Evolutionary conservation across 2,888 invertebrate species (phyloP).

Genomic region (Anarsia innoxiella): DNA sequence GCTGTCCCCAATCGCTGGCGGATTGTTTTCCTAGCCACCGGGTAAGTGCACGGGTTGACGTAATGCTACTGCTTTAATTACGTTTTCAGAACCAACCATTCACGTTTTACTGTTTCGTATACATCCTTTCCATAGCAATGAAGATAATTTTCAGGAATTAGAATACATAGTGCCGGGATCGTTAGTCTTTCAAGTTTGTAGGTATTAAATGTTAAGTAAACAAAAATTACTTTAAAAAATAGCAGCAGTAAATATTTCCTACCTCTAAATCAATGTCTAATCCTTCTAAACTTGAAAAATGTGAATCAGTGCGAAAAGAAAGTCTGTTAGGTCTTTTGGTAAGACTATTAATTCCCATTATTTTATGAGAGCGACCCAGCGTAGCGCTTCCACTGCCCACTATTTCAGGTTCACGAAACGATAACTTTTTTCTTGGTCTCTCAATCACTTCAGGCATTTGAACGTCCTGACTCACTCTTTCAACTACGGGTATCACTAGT

Average conservation of each 20-base stretch:
- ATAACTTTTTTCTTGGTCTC: slow-evolving; percentile 88
- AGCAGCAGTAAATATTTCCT: too few species aligned
- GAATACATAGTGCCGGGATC: too few species aligned
- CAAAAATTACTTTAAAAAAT: too few species aligned
- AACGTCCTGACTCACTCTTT: slow-evolving; percentile 51
- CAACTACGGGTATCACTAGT: slow-evolving; percentile 52
- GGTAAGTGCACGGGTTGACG: slow-evolving; percentile 10
- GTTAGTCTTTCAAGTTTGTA: too few species aligned
- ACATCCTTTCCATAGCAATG: too few species aligned
- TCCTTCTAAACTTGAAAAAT: slow-evolving; percentile 72
- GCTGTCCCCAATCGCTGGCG: too few species aligned
- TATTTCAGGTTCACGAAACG: slow-evolving; percentile 90
- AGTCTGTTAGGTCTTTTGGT: slow-evolving; percentile 46
- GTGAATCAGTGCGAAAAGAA: slow-evolving; percentile 42
- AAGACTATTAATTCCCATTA: slow-evolving; percentile 63
- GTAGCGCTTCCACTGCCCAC: slow-evolving; percentile 53
- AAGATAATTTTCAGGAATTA: too few species aligned
- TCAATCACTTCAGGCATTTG: slow-evolving; percentile 54
- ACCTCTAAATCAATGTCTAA: slow-evolving; percentile 77
- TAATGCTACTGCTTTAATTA: too few species aligned
- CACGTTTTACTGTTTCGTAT: too few species aligned
- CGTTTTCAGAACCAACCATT: too few species aligned
- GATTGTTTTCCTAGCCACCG: slow-evolving; percentile 23
- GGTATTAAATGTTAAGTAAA: too few species aligned
- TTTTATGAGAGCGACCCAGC: slow-evolving; percentile 54